Evolutionary conservation across 2,888 invertebrate species (phyloP).

Genomic region (Deroplatys truncata): DNA sequence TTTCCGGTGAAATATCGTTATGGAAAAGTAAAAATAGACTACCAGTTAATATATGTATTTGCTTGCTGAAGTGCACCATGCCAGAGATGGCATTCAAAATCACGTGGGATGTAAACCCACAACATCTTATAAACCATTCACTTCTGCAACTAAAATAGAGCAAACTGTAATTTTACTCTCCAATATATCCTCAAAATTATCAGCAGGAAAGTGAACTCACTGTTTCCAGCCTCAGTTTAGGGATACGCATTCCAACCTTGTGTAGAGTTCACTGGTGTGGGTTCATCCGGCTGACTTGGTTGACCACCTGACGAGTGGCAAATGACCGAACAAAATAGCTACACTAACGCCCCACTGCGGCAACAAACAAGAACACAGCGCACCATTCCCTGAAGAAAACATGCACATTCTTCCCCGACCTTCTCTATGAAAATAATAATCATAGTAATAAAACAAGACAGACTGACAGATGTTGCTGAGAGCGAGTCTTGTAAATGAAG

Average conservation of each 20-base stretch:
- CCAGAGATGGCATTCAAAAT: too few relatives aligned
- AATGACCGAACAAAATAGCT: conserved; percentile 24
- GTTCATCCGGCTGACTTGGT: background rate
- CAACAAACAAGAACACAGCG: conserved; percentile 14
- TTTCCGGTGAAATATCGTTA: too few relatives aligned
- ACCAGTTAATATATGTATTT: too few relatives aligned
- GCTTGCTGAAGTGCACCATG: too few relatives aligned
- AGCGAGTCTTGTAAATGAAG: background rate
- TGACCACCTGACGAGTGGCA: conserved; percentile 23
- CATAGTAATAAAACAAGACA: background rate
- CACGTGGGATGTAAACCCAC: too few relatives aligned
- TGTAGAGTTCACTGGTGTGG: background rate
- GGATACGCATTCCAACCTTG: background rate
- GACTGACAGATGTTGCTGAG: background rate
- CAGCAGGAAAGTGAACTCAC: too few relatives aligned
- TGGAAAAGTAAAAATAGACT: too few relatives aligned
- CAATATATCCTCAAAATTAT: too few relatives aligned
- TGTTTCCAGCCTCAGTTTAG: background rate
- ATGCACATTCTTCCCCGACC: background rate
- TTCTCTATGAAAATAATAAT: background rate
- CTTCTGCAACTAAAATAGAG: too few relatives aligned
- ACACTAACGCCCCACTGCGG: conserved; percentile 22
- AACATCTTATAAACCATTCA: too few relatives aligned
- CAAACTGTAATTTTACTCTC: too few relatives aligned
- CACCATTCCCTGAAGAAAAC: conserved; percentile 4